Percentiles rank a stretch among this genome's conserved stretches.
These are phyloP conservation scores for Casuarius casuarius DNA, from an alignment of 2,113 vertebrate species.

Conservation along the genomic window DNA sequence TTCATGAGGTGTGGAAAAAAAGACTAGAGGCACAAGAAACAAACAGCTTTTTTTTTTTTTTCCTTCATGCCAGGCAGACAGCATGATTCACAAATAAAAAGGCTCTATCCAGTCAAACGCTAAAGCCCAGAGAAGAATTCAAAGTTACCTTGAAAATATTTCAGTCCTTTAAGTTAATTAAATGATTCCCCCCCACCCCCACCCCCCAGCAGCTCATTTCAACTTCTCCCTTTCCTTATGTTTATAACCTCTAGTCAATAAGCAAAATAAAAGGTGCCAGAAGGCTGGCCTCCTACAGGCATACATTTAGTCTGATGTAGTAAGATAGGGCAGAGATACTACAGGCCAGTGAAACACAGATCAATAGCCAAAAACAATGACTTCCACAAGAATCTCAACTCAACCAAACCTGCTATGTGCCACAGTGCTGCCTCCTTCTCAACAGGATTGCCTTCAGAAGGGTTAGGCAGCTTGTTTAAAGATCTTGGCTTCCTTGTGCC, in stretches of 20 bases:
- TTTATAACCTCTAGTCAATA: neutral
- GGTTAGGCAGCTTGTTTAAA: neutral
- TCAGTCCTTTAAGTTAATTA: neutral
- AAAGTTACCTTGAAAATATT: neutral
- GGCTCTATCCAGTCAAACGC: neutral
- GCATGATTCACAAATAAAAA: neutral
- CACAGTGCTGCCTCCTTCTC: neutral
- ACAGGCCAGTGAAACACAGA: neutral
- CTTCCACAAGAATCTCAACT: neutral
- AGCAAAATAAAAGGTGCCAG: neutral
- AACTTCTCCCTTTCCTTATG: neutral
- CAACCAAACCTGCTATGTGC: neutral
- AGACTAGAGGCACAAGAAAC: neutral
- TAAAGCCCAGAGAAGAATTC: neutral
- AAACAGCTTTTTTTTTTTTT: neutral
- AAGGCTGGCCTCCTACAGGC: neutral
- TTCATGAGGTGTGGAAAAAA: neutral
- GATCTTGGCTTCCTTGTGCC: neutral
- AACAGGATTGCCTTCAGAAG: neutral
- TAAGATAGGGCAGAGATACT: neutral
- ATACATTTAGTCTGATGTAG: neutral
- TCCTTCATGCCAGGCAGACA: neutral
- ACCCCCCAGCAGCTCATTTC: neutral
- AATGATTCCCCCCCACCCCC: no score
- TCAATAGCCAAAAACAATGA: neutral